A percentile compares a stretch with the other conserved stretches of the same genome.
phyloP scores from a whole-genome alignment of 2,113 vertebrate species.

The Natator depressus region DNA sequence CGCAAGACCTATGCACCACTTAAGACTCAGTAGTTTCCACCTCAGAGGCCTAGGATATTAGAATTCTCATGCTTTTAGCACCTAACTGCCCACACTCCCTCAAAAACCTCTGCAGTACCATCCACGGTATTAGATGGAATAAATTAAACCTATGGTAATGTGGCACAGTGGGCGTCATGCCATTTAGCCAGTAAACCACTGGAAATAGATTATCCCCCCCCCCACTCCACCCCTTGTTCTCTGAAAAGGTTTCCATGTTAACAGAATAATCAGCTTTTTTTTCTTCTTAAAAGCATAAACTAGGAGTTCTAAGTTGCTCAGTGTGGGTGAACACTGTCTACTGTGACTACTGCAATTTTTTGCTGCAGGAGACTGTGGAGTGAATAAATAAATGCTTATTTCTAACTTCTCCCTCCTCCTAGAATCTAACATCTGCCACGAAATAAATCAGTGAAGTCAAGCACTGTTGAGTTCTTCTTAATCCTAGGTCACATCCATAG shows the following conservation, averaged over 20 bases:
- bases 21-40: not conserved
- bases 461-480: not conserved
- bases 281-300: constrained; percentile 21
- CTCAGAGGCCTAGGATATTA: not conserved
- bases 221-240: not conserved
- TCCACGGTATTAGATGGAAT: not conserved
- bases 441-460: constrained; percentile 50
- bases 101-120: fast-evolving
- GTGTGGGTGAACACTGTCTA: constrained; percentile 33
- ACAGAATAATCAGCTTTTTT: constrained; percentile 1
- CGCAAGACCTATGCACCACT: not conserved
- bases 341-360: not conserved
- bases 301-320: constrained; percentile 29
- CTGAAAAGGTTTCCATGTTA: constrained; percentile 45
- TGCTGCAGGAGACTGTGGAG: not conserved
- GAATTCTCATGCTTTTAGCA: not conserved
- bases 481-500: constrained; percentile 7
- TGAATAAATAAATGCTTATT: constrained; percentile 47
- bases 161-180: not conserved
- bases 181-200: not conserved
- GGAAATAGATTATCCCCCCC: constrained; percentile 9
- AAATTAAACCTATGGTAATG: not conserved
- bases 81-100: not conserved
- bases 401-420: not conserved
- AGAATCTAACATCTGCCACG: constrained; percentile 53